Evolutionary conservation across 2,113 vertebrate species (phyloP).

Genomic region (Pedetes capensis): DNA sequence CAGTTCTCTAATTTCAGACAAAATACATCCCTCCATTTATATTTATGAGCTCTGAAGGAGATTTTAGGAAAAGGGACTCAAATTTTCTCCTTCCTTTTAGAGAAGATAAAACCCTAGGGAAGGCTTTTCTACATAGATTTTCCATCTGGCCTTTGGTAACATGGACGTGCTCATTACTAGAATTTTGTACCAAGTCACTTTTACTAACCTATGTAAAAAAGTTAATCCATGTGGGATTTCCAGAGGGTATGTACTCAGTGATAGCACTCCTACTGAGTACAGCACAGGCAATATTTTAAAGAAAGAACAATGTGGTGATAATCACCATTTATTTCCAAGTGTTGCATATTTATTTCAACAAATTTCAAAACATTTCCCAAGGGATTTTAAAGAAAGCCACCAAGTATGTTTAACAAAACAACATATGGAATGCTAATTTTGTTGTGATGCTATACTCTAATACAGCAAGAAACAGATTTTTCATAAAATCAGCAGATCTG

Average conservation of each 20-base stretch:
- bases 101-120: background rate
- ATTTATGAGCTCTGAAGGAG: background rate
- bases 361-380: conserved; percentile 77
- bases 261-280: background rate
- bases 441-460: conserved; percentile 73
- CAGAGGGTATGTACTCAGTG: background rate
- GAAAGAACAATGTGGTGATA: conserved; percentile 66
- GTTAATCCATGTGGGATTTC: background rate
- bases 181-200: background rate
- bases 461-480: conserved; percentile 69
- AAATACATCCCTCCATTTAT: background rate
- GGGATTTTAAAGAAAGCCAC: conserved; percentile 74
- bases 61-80: background rate
- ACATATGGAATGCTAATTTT: conserved; percentile 81
- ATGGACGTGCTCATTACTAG: background rate
- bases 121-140: background rate
- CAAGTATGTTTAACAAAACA: conserved; percentile 78
- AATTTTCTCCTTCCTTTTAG: background rate
- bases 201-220: background rate
- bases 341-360: conserved; percentile 70
- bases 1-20: background rate
- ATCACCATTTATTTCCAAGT: conserved; percentile 69
- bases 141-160: background rate
- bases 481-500: conserved; percentile 77
- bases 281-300: background rate